Percentiles rank a stretch among this genome's conserved stretches.
Evolutionary conservation across 1,140 invertebrate genomes (phyloP).

Genomic region (Bombus difficillimus): DNA sequence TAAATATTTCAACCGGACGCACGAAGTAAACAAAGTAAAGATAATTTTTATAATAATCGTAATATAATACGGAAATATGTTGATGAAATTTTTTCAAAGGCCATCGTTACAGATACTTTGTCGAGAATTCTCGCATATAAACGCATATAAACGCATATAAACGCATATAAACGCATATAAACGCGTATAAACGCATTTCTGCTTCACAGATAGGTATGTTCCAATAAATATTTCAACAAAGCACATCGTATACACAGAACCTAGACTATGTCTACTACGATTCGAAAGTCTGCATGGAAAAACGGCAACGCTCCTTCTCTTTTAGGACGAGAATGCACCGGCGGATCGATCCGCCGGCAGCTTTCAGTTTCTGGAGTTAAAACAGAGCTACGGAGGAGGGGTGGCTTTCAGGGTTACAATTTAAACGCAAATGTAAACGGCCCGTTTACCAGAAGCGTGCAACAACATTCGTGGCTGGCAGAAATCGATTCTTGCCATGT

Average conservation of each 20-base stretch:
- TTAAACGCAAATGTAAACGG: conserved; percentile 43
- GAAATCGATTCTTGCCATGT: conserved; percentile 29
- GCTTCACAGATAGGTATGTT: not conserved
- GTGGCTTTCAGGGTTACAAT: not conserved
- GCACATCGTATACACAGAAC: not conserved
- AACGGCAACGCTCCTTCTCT: not conserved
- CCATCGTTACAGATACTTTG: not conserved
- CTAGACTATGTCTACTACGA: not conserved
- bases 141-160: too few relatives aligned
- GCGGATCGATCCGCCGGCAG: conserved; percentile 13
- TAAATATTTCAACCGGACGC: too few relatives aligned
- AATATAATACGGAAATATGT: not conserved
- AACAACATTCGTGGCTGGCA: conserved; percentile 19
- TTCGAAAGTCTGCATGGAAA: not conserved
- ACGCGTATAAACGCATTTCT: too few relatives aligned
- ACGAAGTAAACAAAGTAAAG: too few relatives aligned
- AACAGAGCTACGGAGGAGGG: not conserved
- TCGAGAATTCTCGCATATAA: not conserved
- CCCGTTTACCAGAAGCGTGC: conserved; percentile 4
- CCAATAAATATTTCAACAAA: not conserved
- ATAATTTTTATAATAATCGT: too few relatives aligned
- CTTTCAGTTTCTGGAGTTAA: conserved; percentile 6
- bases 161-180: too few relatives aligned
- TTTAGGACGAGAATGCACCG: not conserved
- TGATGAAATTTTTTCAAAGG: not conserved